phyloP scores from a whole-genome alignment of 2,797 vertebrate genomes.

The Gadopsis marmoratus region DNA sequence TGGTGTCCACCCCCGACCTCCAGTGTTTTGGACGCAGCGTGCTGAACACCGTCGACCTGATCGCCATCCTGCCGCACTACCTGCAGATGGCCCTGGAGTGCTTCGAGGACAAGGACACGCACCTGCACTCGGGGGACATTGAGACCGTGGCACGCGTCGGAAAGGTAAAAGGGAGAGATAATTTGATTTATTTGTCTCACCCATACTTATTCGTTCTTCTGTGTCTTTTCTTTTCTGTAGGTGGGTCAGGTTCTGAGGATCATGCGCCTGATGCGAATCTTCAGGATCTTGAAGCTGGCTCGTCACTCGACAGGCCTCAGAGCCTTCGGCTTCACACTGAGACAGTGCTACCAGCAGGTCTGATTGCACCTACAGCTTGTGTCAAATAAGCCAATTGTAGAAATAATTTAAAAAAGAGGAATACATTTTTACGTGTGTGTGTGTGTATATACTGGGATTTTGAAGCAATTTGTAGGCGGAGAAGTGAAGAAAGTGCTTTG shows the following conservation, averaged over 20 bases:
- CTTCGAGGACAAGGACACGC: conserved; percentile 82
- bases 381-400: background rate
- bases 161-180: conserved; percentile 64
- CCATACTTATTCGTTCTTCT: background rate
- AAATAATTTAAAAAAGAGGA: background rate
- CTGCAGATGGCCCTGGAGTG: conserved; percentile 90
- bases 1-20: conserved; percentile 91
- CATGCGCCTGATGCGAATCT: conserved; percentile 96
- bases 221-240: conserved; percentile 51
- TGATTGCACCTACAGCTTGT: background rate
- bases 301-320: conserved; percentile 95
- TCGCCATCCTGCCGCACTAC: conserved; percentile 94
- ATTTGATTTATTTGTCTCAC: background rate
- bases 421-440: background rate
- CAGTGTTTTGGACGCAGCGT: conserved; percentile 85
- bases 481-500: background rate
- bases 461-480: background rate
- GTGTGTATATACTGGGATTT: too few species aligned
- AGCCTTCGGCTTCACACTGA: conserved; percentile 94
- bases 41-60: conserved; percentile 93
- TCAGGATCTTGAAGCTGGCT: conserved; percentile 95
- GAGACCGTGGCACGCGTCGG: conserved; percentile 90
- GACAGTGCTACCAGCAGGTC: conserved; percentile 93
- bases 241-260: conserved; percentile 94
- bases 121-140: conserved; percentile 86